These are phyloP conservation scores for Lepidurus couesii DNA, from an alignment of 1,140 invertebrate species.

Conservation along the genomic window DNA sequence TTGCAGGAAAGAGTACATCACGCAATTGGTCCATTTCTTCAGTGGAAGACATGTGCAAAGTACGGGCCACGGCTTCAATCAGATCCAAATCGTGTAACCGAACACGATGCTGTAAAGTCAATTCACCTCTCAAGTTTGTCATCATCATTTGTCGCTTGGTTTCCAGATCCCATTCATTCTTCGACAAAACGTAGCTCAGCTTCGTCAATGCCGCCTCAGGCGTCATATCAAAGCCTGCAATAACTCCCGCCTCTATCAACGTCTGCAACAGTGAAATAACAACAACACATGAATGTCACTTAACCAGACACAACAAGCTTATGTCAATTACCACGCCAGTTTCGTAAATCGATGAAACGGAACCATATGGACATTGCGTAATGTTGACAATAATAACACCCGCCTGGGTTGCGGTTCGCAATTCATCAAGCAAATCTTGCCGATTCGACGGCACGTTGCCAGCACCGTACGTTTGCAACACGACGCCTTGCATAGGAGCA, in stretches of 20 bases:
- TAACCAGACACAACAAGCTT: background rate
- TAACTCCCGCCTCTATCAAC: conserved; percentile 61
- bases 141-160: conserved; percentile 76
- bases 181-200: conserved; percentile 81
- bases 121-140: conserved; percentile 65
- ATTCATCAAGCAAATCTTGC: conserved; percentile 68
- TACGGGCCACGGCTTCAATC: conserved; percentile 59
- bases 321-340: conserved; percentile 63
- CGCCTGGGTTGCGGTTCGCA: conserved; percentile 63
- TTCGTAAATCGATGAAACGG: conserved; percentile 70
- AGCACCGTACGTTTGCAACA: conserved; percentile 86
- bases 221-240: conserved; percentile 90
- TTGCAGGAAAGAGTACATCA: conserved; percentile 67
- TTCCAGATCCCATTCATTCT: conserved; percentile 65
- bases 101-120: conserved; percentile 46
- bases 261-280: conserved; percentile 42
- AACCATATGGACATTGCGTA: conserved; percentile 77
- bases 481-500: conserved; percentile 77
- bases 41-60: conserved; percentile 59
- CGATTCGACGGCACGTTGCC: conserved; percentile 86
- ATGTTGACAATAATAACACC: conserved; percentile 89
- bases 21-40: conserved; percentile 63
- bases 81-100: conserved; percentile 54
- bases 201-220: conserved; percentile 89
- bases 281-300: background rate